A percentile compares a stretch with the other conserved stretches of the same genome.
These are phyloP conservation scores for Drosophila percnosoma DNA, from an alignment of 2,888 invertebrate species.

Conservation along the genomic window DNA sequence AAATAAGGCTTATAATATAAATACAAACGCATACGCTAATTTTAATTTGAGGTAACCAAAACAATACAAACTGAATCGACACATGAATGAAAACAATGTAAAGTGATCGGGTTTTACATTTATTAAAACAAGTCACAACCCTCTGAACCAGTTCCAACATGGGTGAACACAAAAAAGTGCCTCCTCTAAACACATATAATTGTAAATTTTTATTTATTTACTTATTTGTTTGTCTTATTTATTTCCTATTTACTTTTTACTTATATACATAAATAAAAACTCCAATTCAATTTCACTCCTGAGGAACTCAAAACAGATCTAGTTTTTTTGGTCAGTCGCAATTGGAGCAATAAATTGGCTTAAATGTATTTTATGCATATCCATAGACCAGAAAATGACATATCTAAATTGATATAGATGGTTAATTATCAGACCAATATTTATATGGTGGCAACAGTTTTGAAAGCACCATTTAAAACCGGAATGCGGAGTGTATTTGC, in stretches of 20 bases:
- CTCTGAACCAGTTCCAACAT: no score
- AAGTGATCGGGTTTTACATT: no score
- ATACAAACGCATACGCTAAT: no score
- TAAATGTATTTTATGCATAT: neutral
- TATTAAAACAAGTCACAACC: no score
- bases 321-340: neutral
- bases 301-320: neutral
- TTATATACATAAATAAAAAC: neutral
- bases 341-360: neutral
- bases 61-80: no score
- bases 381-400: neutral
- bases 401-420: conserved; percentile 19
- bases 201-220: neutral
- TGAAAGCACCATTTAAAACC: conserved; percentile 33
- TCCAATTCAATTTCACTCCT: neutral
- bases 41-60: no score
- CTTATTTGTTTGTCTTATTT: neutral
- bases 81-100: no score
- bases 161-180: no score
- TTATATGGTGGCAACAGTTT: conserved; percentile 26
- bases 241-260: neutral
- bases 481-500: neutral
- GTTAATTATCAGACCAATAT: conserved; percentile 41
- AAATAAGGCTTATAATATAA: no score
- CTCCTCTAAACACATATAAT: no score